These are phyloP conservation scores for Crenuchus spilurus DNA, from an alignment of 2,797 vertebrate species.

Conservation along the genomic window DNA sequence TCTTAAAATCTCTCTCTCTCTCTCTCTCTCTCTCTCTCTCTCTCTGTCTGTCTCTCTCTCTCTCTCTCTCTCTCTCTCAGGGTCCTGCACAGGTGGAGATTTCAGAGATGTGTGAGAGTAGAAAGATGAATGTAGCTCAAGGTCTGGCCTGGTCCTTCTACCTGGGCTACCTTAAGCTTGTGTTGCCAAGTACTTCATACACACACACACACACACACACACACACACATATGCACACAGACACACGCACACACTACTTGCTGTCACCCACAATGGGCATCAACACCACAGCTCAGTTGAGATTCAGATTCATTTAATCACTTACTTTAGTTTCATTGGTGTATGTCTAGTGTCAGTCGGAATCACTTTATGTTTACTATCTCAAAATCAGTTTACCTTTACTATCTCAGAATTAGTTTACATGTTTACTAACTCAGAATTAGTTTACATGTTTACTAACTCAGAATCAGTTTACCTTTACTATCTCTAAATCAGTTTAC, in stretches of 20 bases:
- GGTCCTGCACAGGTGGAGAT: slow-evolving; percentile 76
- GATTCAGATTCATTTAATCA: too few species aligned
- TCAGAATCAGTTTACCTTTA: too few species aligned
- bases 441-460: too few species aligned
- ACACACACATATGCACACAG: not conserved
- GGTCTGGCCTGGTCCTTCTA: slow-evolving; percentile 93
- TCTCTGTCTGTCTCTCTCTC: not conserved
- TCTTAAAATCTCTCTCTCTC: too few species aligned
- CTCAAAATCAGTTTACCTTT: too few species aligned
- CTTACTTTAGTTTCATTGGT: too few species aligned
- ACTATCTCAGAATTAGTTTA: too few species aligned
- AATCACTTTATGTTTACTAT: too few species aligned
- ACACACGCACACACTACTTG: not conserved
- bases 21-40: not conserved
- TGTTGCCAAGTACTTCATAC: slow-evolving; percentile 81
- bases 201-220: not conserved
- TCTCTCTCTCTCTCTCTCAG: slow-evolving; percentile 61
- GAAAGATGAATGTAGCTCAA: slow-evolving; percentile 85
- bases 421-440: too few species aligned
- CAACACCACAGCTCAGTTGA: not conserved
- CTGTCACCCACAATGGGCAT: not conserved
- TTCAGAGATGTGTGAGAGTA: slow-evolving; percentile 81
- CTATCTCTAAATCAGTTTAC: too few species aligned
- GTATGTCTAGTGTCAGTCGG: too few species aligned
- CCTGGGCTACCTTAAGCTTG: slow-evolving; percentile 84